Base-by-base conservation (phyloP, 1,140 invertebrate species). In the Lasioglossum albipes region DNA sequence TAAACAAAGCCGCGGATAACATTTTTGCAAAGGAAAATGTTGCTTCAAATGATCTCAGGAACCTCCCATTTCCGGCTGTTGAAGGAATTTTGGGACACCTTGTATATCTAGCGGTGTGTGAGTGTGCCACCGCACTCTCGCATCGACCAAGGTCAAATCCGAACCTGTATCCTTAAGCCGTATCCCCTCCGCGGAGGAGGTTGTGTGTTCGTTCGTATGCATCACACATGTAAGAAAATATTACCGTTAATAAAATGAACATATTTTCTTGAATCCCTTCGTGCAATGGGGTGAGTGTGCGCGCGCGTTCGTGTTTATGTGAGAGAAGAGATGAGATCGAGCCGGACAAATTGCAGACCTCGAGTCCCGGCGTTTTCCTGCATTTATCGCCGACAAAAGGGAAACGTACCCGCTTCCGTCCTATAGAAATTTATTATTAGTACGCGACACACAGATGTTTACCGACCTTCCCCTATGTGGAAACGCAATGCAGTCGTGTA, bases 161-260 rank as follows among this genome's bases (percentile, higher is more conserved):
- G n/a, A n/a, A n/a, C n/a, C n/a, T n/a, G n/a, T n/a, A n/a, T n/a
- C n/a, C n/a, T n/a, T 82, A 52, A n/a, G 2, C 16, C 45, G 20
- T 65, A 65, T 49, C 12, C 45, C 0, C 59, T 54, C 41, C 52
- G 64, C 45, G n/a, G 0, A 71, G 45, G 20, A 49, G 22, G 61
- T 74, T 64, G 54, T 52, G 57, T 64, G 76, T 69, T 85, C 69
- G 31, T 81, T 70, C 41, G 68, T 42, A 61, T 59, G 52, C 52
- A 27, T 73, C 61, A 64, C 20, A 54, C 9, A 41, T 78, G 72
- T 57, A 73, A 61, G 41, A 57, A 49, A 80, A 80, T 71, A 41
- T 79, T 22, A 20, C 36, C 12, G 76, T 54, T 77, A 84, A 85
- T 87, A 86, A 86, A 85, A 54, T 85, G 83, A 49, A 12, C 45